A percentile compares a stretch with the other conserved stretches of the same genome.
These are phyloP conservation scores for Lytechinus pictus DNA, from an alignment of 35 echinoderm and acorn worm species.

Conservation along the genomic window DNA sequence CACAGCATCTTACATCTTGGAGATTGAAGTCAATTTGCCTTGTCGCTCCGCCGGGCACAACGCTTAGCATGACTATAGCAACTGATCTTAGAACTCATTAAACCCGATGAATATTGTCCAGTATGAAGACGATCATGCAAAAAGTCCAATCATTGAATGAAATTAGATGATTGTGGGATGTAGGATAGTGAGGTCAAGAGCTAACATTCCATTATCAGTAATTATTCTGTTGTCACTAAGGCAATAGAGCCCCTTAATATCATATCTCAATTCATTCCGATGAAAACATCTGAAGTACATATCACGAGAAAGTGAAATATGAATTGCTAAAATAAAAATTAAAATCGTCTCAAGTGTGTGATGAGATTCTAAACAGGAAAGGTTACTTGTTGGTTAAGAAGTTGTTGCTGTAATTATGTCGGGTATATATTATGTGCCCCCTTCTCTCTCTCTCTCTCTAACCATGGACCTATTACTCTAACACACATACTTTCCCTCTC, in stretches of 20 bases:
- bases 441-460: no score
- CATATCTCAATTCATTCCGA: not conserved
- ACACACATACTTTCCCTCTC: no score
- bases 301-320: no score
- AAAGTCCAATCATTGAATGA: not conserved
- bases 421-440: no score
- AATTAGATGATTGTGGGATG: not conserved
- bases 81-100: not conserved
- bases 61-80: not conserved
- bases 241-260: not conserved
- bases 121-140: not conserved
- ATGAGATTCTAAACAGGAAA: no score
- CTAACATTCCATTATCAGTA: not conserved
- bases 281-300: no score
- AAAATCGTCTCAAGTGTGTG: no score
- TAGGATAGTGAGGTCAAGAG: not conserved
- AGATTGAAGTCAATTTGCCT: slow-evolving; percentile 51
- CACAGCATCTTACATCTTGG: slow-evolving; percentile 42
- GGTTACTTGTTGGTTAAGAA: no score
- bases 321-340: no score
- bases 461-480: no score
- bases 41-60: slow-evolving; percentile 45
- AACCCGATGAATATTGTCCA: not conserved
- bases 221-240: not conserved
- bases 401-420: no score